These are phyloP conservation scores for Ammodytes marinus DNA, from an alignment of 2,113 vertebrate species.

Conservation along the genomic window DNA sequence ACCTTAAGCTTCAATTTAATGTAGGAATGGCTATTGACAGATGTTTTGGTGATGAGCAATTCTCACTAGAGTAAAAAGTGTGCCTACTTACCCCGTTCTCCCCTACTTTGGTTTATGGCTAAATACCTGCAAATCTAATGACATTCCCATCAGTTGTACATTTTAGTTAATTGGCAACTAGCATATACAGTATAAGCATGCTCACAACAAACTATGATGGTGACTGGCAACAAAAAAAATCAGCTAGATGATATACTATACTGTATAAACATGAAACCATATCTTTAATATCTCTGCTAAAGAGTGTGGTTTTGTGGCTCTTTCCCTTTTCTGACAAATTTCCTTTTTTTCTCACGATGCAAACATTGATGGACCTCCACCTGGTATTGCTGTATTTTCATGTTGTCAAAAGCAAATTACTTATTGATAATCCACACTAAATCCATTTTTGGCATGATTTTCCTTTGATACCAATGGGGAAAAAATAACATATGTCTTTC, in stretches of 20 bases:
- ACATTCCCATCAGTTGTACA: background rate
- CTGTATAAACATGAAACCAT: background rate
- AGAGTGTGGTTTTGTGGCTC: background rate
- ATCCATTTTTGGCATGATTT: constrained; percentile 27
- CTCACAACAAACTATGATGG: background rate
- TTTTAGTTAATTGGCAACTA: background rate
- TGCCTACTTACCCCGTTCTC: no score
- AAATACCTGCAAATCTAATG: background rate
- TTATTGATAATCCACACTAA: constrained; percentile 22
- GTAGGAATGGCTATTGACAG: no score
- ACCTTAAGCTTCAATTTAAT: no score
- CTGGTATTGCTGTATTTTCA: background rate
- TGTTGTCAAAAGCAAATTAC: constrained; percentile 9
- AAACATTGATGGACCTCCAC: constrained; percentile 5
- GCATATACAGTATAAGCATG: no score
- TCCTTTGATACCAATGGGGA: constrained; percentile 36
- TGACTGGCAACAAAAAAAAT: background rate
- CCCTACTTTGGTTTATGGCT: background rate
- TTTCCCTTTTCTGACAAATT: constrained; percentile 3
- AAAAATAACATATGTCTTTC: constrained; percentile 40
- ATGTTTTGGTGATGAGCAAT: no score
- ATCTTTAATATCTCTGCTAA: constrained; percentile 6
- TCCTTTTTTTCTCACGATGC: background rate
- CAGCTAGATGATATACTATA: background rate
- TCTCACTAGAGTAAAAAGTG: no score